A percentile compares a stretch with the other conserved stretches of the same genome.
Evolutionary conservation across 1,140 invertebrate species (phyloP).

Genomic region (Propsilocerus akamusi): DNA sequence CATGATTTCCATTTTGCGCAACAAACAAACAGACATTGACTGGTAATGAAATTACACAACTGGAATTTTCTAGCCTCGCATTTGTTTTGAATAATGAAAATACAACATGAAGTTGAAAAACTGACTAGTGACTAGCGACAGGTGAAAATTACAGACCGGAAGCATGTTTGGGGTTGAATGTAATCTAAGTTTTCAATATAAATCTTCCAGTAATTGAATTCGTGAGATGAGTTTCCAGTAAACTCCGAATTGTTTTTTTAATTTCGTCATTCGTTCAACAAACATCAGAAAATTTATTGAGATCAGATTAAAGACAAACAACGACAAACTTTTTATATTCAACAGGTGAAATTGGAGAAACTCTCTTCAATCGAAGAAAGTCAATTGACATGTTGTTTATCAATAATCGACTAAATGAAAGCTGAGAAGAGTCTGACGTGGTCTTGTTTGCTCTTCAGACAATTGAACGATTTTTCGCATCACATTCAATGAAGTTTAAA

Average conservation of each 20-base stretch:
- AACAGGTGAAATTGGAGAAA: conserved; percentile 2
- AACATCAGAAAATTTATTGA: not conserved
- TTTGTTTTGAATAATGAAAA: not conserved
- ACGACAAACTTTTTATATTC: too few relatives aligned
- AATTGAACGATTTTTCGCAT: too few relatives aligned
- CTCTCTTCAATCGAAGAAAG: too few relatives aligned
- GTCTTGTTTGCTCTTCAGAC: too few relatives aligned
- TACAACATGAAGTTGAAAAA: not conserved
- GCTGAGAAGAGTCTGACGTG: too few relatives aligned
- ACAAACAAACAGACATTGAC: not conserved
- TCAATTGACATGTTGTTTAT: too few relatives aligned
- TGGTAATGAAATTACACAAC: not conserved
- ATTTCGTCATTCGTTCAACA: too few relatives aligned
- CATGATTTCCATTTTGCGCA: not conserved
- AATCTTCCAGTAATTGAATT: not conserved
- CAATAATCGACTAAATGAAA: too few relatives aligned
- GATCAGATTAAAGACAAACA: not conserved
- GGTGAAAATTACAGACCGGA: not conserved
- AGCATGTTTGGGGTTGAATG: not conserved
- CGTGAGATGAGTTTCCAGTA: not conserved
- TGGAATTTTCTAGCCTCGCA: too few relatives aligned
- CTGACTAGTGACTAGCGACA: not conserved
- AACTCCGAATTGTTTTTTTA: not conserved
- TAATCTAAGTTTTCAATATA: not conserved
- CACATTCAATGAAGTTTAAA: too few relatives aligned